Conservation (phyloP, 2,113 vertebrate genomes). For the Ictidomys tridecemlineatus region DNA sequence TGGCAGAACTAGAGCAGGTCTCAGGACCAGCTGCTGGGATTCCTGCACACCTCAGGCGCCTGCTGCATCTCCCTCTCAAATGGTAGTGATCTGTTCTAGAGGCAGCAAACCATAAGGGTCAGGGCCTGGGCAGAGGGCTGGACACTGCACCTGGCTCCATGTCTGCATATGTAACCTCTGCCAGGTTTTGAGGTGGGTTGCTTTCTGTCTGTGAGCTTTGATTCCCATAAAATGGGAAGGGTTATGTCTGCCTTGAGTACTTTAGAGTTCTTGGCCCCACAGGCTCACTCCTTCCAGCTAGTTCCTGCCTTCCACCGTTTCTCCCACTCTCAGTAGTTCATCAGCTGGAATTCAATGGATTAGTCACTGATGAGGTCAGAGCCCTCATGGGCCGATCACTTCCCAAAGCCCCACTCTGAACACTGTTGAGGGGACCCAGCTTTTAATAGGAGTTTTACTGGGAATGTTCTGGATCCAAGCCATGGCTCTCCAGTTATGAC, state of each 20-base stretch:
- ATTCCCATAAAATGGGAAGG: background rate
- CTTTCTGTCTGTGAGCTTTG: background rate
- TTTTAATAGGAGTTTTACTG: background rate
- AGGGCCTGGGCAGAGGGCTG: too few relatives aligned
- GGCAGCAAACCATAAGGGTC: background rate
- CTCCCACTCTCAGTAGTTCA: too few relatives aligned
- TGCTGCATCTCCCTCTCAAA: too few relatives aligned
- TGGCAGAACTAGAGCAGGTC: background rate
- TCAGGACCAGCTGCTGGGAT: background rate
- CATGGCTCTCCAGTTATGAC: background rate
- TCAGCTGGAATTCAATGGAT: background rate
- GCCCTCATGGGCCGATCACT: background rate
- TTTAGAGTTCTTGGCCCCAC: background rate
- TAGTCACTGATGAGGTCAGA: too few relatives aligned
- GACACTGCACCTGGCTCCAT: too few relatives aligned
- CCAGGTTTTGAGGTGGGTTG: too few relatives aligned
- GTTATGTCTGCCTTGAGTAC: background rate
- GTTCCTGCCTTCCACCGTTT: background rate
- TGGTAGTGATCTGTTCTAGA: background rate
- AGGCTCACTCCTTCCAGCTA: background rate
- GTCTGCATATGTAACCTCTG: accelerated
- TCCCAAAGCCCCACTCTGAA: background rate
- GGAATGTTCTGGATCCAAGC: too few relatives aligned
- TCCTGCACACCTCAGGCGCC: too few relatives aligned
- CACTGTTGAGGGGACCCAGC: background rate